Conservation (phyloP, 2,888 invertebrate species). For the Chrysina gloriosa region DNA sequence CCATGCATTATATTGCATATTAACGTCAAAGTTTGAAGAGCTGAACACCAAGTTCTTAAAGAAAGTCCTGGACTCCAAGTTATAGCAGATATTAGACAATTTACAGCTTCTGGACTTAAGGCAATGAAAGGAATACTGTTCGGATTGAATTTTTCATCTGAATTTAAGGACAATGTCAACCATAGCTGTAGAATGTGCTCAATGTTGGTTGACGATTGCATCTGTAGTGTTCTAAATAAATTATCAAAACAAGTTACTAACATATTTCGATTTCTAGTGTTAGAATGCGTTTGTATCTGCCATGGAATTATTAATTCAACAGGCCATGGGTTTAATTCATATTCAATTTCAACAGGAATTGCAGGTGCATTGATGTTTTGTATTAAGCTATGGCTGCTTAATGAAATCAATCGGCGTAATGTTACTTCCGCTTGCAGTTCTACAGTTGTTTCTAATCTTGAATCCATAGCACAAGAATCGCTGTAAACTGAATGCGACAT, state of each 20-base stretch:
- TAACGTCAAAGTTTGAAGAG: slow-evolving; percentile 80
- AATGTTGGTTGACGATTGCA: slow-evolving; percentile 79
- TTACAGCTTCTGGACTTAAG: slow-evolving; percentile 74
- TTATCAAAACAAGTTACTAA: slow-evolving; percentile 76
- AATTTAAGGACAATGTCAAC: slow-evolving; percentile 75
- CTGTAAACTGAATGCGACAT: slow-evolving; percentile 48
- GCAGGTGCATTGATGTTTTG: slow-evolving; percentile 60
- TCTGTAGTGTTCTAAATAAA: slow-evolving; percentile 75
- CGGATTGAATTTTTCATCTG: slow-evolving; percentile 69
- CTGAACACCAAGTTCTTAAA: slow-evolving; percentile 82
- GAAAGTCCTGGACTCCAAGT: slow-evolving; percentile 77
- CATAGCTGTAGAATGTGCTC: slow-evolving; percentile 88
- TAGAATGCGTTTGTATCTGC: slow-evolving; percentile 66
- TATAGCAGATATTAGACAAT: slow-evolving; percentile 74
- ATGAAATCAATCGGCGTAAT: slow-evolving; percentile 68
- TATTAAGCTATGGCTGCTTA: slow-evolving; percentile 57
- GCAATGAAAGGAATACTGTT: slow-evolving; percentile 73
- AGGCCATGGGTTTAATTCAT: slow-evolving; percentile 66
- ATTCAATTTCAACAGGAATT: slow-evolving; percentile 60
- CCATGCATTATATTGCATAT: slow-evolving; percentile 74
- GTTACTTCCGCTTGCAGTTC: slow-evolving; percentile 82
- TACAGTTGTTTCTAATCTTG: slow-evolving; percentile 83
- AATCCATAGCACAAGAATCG: slow-evolving; percentile 78
- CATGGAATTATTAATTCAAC: slow-evolving; percentile 65
- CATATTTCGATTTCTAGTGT: slow-evolving; percentile 69